Base-by-base conservation (phyloP, 1,140 invertebrate species). In the Drosophila nasuta region DNA sequence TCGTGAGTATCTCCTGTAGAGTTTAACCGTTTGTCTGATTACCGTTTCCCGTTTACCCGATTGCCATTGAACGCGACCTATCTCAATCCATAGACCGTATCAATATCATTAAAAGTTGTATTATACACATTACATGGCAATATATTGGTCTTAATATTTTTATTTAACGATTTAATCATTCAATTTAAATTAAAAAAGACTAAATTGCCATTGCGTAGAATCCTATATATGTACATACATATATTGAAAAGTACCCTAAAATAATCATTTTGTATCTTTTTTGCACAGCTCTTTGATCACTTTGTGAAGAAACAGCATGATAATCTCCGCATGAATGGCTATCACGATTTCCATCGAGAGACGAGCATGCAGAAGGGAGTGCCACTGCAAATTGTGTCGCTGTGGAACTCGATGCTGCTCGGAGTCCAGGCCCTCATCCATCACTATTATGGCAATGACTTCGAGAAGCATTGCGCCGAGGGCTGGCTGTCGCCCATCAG, bases 331-430 rank as follows among this genome's bases (percentile, higher is more conserved):
- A 92, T 95, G 66, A 93, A 93, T 77, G 95, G 95, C 25, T 96
- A 95, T 77, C 93, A 95, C 62, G 95, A 96, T 33, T 96, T 96
- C 82, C 95, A 95, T 91, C 94, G 95, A 59, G 94, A 94, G 5
- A 95, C 94, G 3, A 93, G 94, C 79, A 93, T 93, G 49, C 94
- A 94, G 49, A 93, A 95, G 68, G 93, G 94, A 64, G 92, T 94
- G 43, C 95, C 95, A 1, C 89, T 95, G n/a, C 95, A 95, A 66
- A 91, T 95, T 46, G 93, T 94, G 0, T 95, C 95, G 3, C 83
- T 95, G 20, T 95, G 95, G 95, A 95, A 94, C 77, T 93, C 93
- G 1, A 91, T 93, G 58, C 93, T 95, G 58, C 89, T 95, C 58
- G 87, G 95, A 28, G 83, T 95, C 1, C 94, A 95, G 75, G 94